Evolutionary conservation across 2,888 invertebrate genomes (phyloP).

Genomic region (Drosophila borborema): DNA sequence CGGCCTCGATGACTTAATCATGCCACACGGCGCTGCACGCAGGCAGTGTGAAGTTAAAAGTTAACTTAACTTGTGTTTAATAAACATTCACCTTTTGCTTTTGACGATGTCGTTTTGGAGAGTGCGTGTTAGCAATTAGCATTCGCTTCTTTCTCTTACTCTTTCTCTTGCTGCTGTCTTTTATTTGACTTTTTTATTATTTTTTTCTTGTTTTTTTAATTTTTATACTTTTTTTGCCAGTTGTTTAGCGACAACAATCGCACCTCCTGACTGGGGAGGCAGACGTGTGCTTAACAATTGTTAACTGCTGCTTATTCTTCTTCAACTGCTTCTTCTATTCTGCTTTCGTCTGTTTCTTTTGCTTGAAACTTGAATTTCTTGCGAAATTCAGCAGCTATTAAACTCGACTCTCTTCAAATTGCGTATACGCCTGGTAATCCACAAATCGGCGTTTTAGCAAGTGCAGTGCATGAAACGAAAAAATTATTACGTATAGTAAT

Average conservation of each 20-base stretch:
- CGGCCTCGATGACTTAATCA: constrained; percentile 74
- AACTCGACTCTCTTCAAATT: constrained; percentile 35
- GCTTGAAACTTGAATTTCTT: constrained; percentile 61
- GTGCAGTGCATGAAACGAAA: constrained; percentile 46
- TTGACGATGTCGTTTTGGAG: constrained; percentile 67
- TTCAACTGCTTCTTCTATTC: background rate
- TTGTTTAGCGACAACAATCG: constrained; percentile 69
- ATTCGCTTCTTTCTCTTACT: constrained; percentile 51
- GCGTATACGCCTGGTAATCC: constrained; percentile 83
- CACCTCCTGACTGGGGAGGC: constrained; percentile 74
- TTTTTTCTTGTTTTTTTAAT: background rate
- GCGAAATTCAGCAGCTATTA: constrained; percentile 51
- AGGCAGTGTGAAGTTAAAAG: constrained; percentile 7
- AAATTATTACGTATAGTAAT: constrained; percentile 30
- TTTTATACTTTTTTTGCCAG: constrained; percentile 5
- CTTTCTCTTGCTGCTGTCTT: constrained; percentile 25
- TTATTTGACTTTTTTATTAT: constrained; percentile 6
- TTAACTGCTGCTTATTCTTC: constrained; percentile 23
- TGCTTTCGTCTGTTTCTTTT: constrained; percentile 14
- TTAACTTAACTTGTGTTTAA: constrained; percentile 35
- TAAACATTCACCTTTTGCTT: constrained; percentile 77
- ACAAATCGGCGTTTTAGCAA: constrained; percentile 76
- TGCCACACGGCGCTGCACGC: constrained; percentile 25
- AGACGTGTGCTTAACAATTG: constrained; percentile 69
- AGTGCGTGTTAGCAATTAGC: constrained; percentile 70